These are phyloP conservation scores for Pegea sp. DNA, from an alignment of 23 tunicate genomes.

Conservation along the genomic window DNA sequence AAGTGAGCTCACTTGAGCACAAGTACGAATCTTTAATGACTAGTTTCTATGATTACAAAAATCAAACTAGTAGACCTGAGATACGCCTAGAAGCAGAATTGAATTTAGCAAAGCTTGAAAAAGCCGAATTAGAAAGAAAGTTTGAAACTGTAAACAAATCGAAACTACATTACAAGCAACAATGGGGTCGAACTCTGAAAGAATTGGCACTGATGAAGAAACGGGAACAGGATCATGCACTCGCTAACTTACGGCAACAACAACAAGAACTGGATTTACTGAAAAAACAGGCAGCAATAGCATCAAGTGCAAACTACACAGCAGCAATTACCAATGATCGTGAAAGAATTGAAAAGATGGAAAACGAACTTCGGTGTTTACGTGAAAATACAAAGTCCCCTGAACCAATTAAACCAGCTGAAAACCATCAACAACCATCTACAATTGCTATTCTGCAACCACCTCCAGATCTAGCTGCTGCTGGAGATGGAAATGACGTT, in stretches of 20 bases:
- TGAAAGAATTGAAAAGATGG: conserved; percentile 38
- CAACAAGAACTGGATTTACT: conserved; percentile 78
- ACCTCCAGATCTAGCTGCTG: neutral
- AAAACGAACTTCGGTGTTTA: conserved; percentile 8
- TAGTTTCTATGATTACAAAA: conserved; percentile 41
- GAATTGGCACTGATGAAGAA: conserved; percentile 81
- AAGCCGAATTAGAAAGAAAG: conserved; percentile 75
- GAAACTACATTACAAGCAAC: conserved; percentile 94
- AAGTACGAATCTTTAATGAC: conserved; percentile 44
- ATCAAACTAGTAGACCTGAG: conserved; percentile 52
- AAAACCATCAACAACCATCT: conserved; percentile 4
- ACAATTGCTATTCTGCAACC: conserved; percentile 32
- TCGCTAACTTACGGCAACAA: conserved; percentile 70
- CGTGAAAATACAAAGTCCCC: neutral
- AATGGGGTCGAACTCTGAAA: conserved; percentile 84
- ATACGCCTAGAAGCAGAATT: conserved; percentile 70
- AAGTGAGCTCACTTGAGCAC: conserved; percentile 46
- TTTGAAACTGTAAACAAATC: conserved; percentile 73
- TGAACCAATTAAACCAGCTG: conserved; percentile 4
- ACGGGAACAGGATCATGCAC: conserved; percentile 76
- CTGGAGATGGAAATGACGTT: conserved; percentile 6
- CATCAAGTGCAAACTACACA: conserved; percentile 8
- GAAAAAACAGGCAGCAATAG: conserved; percentile 2
- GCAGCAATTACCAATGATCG: conserved; percentile 34
- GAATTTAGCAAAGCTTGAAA: conserved; percentile 43